These are phyloP conservation scores for Calcarius lapponicus DNA, from an alignment of 2,797 vertebrate genomes.

Conservation along the genomic window DNA sequence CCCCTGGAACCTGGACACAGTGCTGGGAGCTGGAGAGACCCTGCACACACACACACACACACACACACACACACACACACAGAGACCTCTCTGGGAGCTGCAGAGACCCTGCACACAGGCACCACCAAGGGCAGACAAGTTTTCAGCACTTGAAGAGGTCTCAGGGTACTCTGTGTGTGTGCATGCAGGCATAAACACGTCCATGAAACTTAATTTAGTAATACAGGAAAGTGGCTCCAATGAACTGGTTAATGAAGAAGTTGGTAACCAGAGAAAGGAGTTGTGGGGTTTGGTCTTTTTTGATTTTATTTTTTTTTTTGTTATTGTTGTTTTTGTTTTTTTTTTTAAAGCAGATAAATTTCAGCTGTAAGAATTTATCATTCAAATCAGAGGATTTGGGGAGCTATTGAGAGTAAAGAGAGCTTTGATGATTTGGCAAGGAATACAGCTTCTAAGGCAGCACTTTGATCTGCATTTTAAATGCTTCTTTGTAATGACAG, in stretches of 20 bases:
- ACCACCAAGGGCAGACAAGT: neutral
- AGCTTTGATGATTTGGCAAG: slow-evolving; percentile 58
- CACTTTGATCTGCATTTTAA: slow-evolving; percentile 58
- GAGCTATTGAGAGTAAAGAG: slow-evolving; percentile 36
- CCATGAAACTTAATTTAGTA: neutral
- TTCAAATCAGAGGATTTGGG: slow-evolving; percentile 44
- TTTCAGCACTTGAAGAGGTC: neutral
- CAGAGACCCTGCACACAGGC: rapidly evolving
- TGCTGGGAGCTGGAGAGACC: neutral
- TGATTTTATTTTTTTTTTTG: neutral
- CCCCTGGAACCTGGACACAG: neutral
- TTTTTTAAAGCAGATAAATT: neutral
- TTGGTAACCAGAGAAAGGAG: neutral
- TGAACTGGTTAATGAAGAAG: neutral
- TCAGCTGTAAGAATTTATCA: slow-evolving; percentile 8
- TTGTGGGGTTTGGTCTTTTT: neutral
- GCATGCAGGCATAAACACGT: neutral
- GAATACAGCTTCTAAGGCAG: slow-evolving; percentile 13
- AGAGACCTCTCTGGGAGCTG: neutral
- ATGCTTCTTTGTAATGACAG: slow-evolving; percentile 53
- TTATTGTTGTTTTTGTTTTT: neutral
- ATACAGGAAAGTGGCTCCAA: neutral
- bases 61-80: no score
- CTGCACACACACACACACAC: no score
- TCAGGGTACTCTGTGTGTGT: neutral